Evolutionary conservation across 2,113 vertebrate genomes (phyloP).

Genomic region (Corythoichthys intestinalis): DNA sequence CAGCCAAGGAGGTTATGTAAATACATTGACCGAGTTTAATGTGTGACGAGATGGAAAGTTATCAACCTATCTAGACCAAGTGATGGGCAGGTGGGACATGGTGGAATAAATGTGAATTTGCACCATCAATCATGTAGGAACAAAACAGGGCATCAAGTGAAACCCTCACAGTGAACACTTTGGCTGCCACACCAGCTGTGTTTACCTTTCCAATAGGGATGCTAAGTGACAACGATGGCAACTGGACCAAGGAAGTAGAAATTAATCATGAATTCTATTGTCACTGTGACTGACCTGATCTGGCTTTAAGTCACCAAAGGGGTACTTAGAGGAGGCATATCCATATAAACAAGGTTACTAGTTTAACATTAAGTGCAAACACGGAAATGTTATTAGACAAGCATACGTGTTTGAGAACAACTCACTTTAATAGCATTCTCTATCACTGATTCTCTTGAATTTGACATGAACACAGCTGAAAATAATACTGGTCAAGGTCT

Average conservation of each 20-base stretch:
- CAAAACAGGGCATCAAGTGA: conserved; percentile 31
- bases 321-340: not conserved
- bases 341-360: not conserved
- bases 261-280: conserved; percentile 70
- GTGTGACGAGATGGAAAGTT: not conserved
- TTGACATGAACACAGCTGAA: no score
- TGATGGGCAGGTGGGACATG: conserved; percentile 55
- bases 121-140: conserved; percentile 56
- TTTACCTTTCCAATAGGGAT: conserved; percentile 67
- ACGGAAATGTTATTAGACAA: not conserved
- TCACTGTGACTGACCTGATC: conserved; percentile 31
- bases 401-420: not conserved
- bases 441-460: no score
- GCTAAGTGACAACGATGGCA: conserved; percentile 52
- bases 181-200: conserved; percentile 62
- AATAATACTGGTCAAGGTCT: no score
- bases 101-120: conserved; percentile 37
- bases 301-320: not conserved
- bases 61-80: conserved; percentile 15
- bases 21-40: not conserved
- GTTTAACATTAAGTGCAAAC: not conserved
- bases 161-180: conserved; percentile 36
- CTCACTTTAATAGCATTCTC: not conserved
- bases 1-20: not conserved
- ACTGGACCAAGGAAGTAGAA: conserved; percentile 36